Evolutionary conservation across 2,797 vertebrate species (phyloP), one percentile per base, ranked within the genome.

Genomic region (Falco berigora): DNA sequence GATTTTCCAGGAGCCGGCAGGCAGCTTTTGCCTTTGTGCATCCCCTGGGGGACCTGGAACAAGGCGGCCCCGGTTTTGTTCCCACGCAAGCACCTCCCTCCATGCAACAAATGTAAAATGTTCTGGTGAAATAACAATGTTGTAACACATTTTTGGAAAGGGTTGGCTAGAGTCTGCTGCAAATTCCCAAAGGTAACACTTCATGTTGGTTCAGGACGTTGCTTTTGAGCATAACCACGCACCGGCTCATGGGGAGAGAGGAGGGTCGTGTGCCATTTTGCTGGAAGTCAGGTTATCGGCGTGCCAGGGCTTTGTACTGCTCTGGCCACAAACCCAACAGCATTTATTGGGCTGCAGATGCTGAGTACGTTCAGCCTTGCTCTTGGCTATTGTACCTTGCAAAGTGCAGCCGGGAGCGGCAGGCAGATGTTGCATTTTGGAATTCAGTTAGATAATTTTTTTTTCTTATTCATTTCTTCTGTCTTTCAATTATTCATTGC

Each of bases 51-150:
- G 34, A 36, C 12, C 79, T 67, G 94, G 94, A 80, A 90, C 64
- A 11, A 16, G 76, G 73, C 0, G 1, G 55, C 40, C 44, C 42
- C 0, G 0, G 69, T 5, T 91, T 68, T 34, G 34, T 79, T 95
- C 92, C 88, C 68, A 77, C 2, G 0, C 13, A 1, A 77, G 67
- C 56, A 3, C 47, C 75, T 87, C 78, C 78, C 74, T 55, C 69
- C 4, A 17, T 2, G 38, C 4, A 0, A 18, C 0, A 1, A 28
- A 10, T 24, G 62, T 3, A 1, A 64, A 80, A 49, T 1, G 1
- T 59, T 63, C 34, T 2, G 6, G 77, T 78, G 72, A 73, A 69
- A 90, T 36, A 46, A 32, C 1, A 3, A 2, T 7, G 84, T 10
- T 8, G 34, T 61, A 66, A 50, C 8, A 4, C 1, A 1, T 6